Evolutionary conservation across 2,888 invertebrate genomes (phyloP), one percentile per base, ranked within the genome.

Genomic region (Eledone cirrhosa): DNA sequence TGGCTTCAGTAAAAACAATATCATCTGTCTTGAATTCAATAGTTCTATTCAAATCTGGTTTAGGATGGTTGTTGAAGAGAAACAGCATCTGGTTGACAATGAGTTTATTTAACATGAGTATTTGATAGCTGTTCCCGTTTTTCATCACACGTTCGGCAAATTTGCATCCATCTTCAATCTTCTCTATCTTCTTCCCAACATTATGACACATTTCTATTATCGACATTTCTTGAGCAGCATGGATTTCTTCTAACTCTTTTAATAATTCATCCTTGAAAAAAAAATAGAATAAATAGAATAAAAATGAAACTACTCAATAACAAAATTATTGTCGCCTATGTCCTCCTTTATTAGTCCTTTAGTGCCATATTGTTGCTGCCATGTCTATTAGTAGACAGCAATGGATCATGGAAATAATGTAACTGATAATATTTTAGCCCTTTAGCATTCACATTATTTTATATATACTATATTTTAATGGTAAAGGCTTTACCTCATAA

Each of bases 191-290:
- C 89, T 95, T 96, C 86, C 95, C 96, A 79, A 97, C 94, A 81
- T 94, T 92, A 82, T 91, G 95, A 88, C 95, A 94, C 81, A 95
- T 92, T 89, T 97, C 96, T 96, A 97, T 97, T 53, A 97, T 94
- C 90, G 95, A 94, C 63, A 97, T 92, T 91, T 97, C 97, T 81
- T 96, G 94, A 87, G 95, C 94, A 80, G 95, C 94, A 90, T 97
- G 97, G 67, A 88, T 82, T 16, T 88, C 84, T 78, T 89, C 89
- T 63, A 91, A 83, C 78, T 91, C 90, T 72, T 86, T 81, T 65
- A 91, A 81, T 67, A 95, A 93, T 77, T 94, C 94, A 86, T 97
- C 96, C 84, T 94, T 93, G 83, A 84, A 80, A 65, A 78, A 53
- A 67, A 67, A 48, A 69, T n/a, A 74, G 13, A 53, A 47, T 41